Evolutionary conservation across 2,888 invertebrate genomes (phyloP).

Genomic region (Tetragonisca angustula): DNA sequence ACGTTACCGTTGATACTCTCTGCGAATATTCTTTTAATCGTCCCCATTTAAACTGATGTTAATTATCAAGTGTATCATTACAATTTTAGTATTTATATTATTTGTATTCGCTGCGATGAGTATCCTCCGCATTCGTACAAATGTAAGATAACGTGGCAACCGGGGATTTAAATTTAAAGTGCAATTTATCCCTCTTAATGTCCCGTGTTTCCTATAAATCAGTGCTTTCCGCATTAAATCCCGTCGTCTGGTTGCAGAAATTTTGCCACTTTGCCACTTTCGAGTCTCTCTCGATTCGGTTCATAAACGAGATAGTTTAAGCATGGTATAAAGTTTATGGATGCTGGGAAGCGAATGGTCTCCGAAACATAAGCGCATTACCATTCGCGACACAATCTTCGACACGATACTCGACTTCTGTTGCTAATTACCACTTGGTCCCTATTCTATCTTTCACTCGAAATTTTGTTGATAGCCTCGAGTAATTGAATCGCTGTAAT

Average conservation of each 20-base stretch:
- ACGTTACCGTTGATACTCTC: too few relatives aligned
- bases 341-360: constrained; percentile 3
- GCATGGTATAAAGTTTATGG: constrained; percentile 8
- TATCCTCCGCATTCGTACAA: not conserved
- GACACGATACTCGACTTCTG: constrained; percentile 1
- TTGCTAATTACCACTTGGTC: not conserved
- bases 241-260: not conserved
- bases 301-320: constrained; percentile 3
- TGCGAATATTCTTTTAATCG: too few relatives aligned
- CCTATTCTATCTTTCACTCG: not conserved
- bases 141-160: not conserved
- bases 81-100: not conserved
- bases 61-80: not conserved
- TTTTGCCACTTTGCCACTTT: not conserved
- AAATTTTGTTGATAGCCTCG: not conserved
- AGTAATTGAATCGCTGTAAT: not conserved
- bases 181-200: not conserved
- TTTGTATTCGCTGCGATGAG: not conserved
- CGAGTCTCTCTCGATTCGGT: not conserved
- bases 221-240: not conserved
- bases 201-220: not conserved
- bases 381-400: not conserved
- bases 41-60: too few relatives aligned
- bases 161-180: not conserved
- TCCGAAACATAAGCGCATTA: constrained; percentile 6